Evolutionary conservation across 1,140 invertebrate genomes (phyloP), one percentile per base, ranked within the genome.

Genomic region (Matsumurasca onukii): DNA sequence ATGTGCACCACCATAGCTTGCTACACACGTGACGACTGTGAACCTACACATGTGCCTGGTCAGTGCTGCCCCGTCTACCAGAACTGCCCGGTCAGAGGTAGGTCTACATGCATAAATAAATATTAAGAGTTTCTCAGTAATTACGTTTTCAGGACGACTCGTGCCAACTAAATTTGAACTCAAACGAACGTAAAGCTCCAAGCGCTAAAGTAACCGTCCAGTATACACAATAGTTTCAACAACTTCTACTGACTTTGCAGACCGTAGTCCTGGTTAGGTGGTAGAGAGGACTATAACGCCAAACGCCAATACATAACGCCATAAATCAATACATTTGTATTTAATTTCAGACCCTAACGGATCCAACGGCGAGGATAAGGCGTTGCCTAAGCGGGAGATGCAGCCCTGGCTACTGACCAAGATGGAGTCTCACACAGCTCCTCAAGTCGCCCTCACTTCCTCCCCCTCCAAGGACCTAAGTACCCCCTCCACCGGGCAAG

Each of bases 1-100:
- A 86, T 89, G 70, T 92, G 90, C 78, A 85, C 86, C 48, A 82
- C 87, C 52, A 87, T 91, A 61, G 87, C 88, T 45, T 92, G 90
- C 78, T 91, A 87, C 79, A 84, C 85, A 69, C 80, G 90, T 45
- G 85, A 86, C 70, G 90, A 92, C 77, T 92, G 90, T 78, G 83
- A 86, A 74, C 89, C 85, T 68, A 83, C 83, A 68, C 84, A 85
- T 68, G 84, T 90, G 31, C 81, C 85, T 1, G 89, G 89, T 9
- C 83, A 87, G 71, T 92, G 90, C 77, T 92, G 90, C 75, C 90
- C 89, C 1, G 86, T 89, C 74, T 92, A 91, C 76, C 88, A 91
- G 73, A 88, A 91, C 78, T 91, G 90, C 78, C 88, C 89, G 45
- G 83, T 85, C 39, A 82, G 85, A 80, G 86, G 84, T 86, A 77